These are phyloP conservation scores for Schizotus pectinicornis DNA, from an alignment of 2,888 invertebrate genomes.

Conservation along the genomic window DNA sequence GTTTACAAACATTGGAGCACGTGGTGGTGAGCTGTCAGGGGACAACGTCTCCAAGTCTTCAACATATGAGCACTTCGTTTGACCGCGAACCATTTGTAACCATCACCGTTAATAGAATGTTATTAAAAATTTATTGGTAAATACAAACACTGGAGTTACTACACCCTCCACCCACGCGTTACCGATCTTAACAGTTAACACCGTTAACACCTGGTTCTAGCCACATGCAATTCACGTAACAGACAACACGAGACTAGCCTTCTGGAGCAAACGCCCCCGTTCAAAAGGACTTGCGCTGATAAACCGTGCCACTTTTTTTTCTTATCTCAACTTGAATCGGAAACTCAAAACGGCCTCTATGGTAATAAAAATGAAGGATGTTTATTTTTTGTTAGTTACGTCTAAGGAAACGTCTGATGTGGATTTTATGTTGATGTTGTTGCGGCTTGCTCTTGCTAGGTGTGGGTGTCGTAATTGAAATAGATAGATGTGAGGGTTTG, in stretches of 20 bases:
- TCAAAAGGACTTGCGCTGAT: constrained; percentile 26
- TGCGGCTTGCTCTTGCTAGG: too few species aligned
- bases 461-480: too few species aligned
- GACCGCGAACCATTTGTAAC: neutral
- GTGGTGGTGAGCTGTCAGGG: neutral
- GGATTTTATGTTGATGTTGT: too few species aligned
- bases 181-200: too few species aligned
- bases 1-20: constrained; percentile 14
- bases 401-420: too few species aligned
- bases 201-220: neutral
- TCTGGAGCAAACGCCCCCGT: constrained; percentile 24
- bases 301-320: neutral
- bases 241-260: constrained; percentile 9
- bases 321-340: neutral
- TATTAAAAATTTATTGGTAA: neutral
- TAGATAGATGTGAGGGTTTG: too few species aligned
- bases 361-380: too few species aligned
- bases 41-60: too few species aligned
- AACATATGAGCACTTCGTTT: too few species aligned
- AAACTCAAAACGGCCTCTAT: too few species aligned
- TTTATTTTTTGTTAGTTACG: too few species aligned
- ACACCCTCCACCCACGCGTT: neutral
- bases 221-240: constrained; percentile 16
- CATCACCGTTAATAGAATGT: neutral
- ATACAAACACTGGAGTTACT: neutral